Base-by-base conservation (phyloP, 2,113 vertebrate species). In the Enhydra lutris region DNA sequence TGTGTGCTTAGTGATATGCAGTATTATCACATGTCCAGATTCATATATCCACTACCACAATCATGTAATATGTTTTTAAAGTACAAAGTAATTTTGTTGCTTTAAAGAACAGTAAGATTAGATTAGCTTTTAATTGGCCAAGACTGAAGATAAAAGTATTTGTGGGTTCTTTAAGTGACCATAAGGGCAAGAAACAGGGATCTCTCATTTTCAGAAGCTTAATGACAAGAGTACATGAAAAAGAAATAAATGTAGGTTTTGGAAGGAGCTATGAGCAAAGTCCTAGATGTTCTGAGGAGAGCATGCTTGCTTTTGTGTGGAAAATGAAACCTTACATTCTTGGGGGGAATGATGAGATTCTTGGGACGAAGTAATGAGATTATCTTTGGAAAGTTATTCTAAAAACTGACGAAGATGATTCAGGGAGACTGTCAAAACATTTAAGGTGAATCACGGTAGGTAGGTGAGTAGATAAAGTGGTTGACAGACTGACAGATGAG, bases 281-380 rank as follows among this genome's bases (percentile, higher is more conserved):
- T 78, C 50, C 34, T 67, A 23, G 92, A 84, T 87, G 80, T 57
- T 78, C 74, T 81, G 67, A 88, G 67, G 78, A 96, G 39, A 71
- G 42, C 10, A 94, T 14, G 29, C 82, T 86, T 47, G 79, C 65
- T 96, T 95, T 93, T 89, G 18, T 73, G 50, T 76, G 76, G 80
- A 93, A 98, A 95, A 94, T 67, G 69, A 97, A 97, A 84, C 81
- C 65, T 76, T 84, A 36, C 55, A 89, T 93, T 93, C 73, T 96
- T 87, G 55, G 26, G 20, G 6, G 55, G 59, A 73, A 95, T 94
- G 95, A 94, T 89, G 74, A 85, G 69, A 79, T 50, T 71, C 89
- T 63, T 52, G 11, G 5, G 89, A 76, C n/a, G 31, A 52, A 80
- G 93, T 87, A 94, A 76, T 84, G 65, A 95, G 47, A 86, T 36